Base-by-base conservation (phyloP, 2,888 invertebrate genomes). In the Frankliniella fusca region DNA sequence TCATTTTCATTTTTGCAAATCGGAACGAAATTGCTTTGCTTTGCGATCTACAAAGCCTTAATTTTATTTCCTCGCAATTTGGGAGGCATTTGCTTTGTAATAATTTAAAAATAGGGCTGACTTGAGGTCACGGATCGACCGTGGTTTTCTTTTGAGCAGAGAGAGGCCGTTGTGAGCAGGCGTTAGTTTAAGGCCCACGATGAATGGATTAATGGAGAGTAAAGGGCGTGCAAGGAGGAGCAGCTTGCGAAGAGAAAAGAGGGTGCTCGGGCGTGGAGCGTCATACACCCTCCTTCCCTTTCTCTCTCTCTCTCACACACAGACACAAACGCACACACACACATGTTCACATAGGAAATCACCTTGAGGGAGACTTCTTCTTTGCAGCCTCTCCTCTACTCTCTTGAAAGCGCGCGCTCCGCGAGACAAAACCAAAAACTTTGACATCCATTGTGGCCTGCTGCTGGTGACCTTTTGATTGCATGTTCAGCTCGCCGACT, bases 391-490 rank as follows among this genome's bases (percentile, higher is more conserved):
- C 38, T 38, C 38, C 23, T n/a, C 70, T 23, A n/a, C 70, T 9
- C 70, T 23, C 70, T 54, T 54, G 54, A 70, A 23, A 20, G 11
- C 20, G 23, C 70, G 70, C 70, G 70, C 70, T 20, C 70, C 23
- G 9, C 70, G 70, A 20, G 70, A 70, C n/a, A 70, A 20, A 70
- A 70, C n/a, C 70, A 11, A 11, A 70, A 70, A 70, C n/a, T 70
- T 70, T 70, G 70, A 70, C 70, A 70, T 70, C 70, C 70, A 70
- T 70, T 70, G 70, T 70, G 70, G 54, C 1, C 15, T 12, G 38
- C 38, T 38, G 18, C 54, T 12, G 54, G 70, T 70, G 70, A 70
- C 70, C 70, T 70, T 70, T 70, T 70, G 70, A 70, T 70, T 70
- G 70, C 70, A 70, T 23, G 70, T 70, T 70, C n/a, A 70, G 70